Conservation (phyloP, 2,888 invertebrate genomes). For the Athalia rosae region DNA sequence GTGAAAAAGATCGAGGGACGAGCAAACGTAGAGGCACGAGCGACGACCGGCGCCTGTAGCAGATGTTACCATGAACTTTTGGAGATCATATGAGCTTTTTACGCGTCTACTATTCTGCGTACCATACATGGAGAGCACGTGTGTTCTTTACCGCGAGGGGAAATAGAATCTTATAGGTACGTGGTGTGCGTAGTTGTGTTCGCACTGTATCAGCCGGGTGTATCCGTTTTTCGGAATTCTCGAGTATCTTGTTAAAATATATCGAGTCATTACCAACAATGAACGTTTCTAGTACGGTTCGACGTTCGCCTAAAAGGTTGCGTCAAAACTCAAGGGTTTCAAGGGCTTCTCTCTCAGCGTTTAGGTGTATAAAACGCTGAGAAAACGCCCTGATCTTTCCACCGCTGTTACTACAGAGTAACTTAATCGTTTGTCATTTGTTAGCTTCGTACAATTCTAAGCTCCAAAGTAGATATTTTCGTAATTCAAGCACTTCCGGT, state of each 20-base stretch:
- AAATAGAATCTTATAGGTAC: not conserved
- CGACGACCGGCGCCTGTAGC: not conserved
- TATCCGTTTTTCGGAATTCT: constrained; percentile 43
- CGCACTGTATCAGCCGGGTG: not conserved
- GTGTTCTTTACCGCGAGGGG: constrained; percentile 20
- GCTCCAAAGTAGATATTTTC: constrained; percentile 10
- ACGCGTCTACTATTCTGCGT: constrained; percentile 11
- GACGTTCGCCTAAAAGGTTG: constrained; percentile 34
- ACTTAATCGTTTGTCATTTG: constrained; percentile 35
- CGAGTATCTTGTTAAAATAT: constrained; percentile 41
- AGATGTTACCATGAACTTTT: constrained; percentile 34
- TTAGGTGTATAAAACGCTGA: not conserved
- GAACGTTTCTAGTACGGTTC: constrained; percentile 14
- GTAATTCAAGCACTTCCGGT: constrained; percentile 32
- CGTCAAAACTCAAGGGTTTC: constrained; percentile 37
- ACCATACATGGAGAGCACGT: not conserved
- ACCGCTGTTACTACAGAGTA: not conserved
- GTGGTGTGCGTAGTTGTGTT: not conserved
- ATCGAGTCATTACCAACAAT: constrained; percentile 43
- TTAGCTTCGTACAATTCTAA: constrained; percentile 4
- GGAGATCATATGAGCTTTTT: constrained; percentile 9
- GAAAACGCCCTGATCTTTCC: constrained; percentile 7
- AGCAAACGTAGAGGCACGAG: no score
- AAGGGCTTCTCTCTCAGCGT: constrained; percentile 10
- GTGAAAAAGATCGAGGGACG: no score